Evolutionary conservation across 2,888 invertebrate genomes (phyloP).

Genomic region (Dryomyza anilis): DNA sequence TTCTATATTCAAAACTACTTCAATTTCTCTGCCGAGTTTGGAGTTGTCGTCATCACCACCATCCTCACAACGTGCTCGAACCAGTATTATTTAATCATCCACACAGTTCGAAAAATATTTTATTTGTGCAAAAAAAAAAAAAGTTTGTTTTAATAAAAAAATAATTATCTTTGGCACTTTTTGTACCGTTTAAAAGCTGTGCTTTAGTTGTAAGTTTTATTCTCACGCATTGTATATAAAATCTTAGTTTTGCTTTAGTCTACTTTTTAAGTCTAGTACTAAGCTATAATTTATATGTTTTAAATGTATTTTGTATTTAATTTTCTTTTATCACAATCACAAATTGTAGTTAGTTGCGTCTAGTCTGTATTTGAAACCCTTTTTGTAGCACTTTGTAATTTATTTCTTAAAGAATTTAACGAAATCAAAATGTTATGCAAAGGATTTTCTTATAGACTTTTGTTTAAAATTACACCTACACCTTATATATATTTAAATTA

Average conservation of each 20-base stretch:
- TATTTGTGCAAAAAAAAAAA: no score
- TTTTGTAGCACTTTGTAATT: background rate
- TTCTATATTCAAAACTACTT: background rate
- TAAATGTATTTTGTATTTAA: background rate
- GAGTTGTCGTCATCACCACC: background rate
- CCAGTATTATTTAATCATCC: constrained; percentile 39
- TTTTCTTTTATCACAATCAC: background rate
- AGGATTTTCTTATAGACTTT: background rate
- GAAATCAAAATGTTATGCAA: background rate
- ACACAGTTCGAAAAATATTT: background rate
- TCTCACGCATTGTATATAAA: constrained; percentile 13
- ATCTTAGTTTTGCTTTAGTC: background rate
- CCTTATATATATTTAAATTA: background rate
- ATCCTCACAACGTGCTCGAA: constrained; percentile 37
- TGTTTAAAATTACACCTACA: background rate
- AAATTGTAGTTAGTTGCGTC: constrained; percentile 9
- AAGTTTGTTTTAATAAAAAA: no score
- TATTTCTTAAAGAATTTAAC: background rate
- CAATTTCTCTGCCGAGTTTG: background rate
- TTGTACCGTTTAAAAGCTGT: no score
- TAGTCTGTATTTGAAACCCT: constrained; percentile 14
- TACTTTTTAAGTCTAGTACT: background rate
- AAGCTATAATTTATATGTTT: background rate
- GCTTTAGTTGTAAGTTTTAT: no score
- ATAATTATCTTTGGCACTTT: no score